phyloP scores from a whole-genome alignment of 2,797 vertebrate genomes.

The Craterocephalus amniculus region DNA sequence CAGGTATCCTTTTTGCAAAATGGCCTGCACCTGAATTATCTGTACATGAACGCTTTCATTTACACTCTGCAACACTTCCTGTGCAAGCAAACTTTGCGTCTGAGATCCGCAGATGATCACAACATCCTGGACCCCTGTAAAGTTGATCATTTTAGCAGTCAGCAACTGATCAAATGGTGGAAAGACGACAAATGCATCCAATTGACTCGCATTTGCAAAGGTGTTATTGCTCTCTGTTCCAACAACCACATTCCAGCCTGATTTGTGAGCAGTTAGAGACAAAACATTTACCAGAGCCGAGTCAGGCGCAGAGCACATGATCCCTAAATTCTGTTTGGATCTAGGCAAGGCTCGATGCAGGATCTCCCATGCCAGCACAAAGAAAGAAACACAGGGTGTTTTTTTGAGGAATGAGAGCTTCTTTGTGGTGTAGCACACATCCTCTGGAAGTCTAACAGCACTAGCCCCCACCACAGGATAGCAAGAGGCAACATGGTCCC shows the following conservation, averaged over 20 bases:
- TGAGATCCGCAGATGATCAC: constrained; percentile 76
- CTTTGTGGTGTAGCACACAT: constrained; percentile 83
- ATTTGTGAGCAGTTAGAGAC: constrained; percentile 62
- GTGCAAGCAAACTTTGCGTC: constrained; percentile 40
- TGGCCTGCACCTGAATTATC: constrained; percentile 63
- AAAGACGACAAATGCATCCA: constrained; percentile 78
- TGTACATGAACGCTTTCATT: constrained; percentile 77
- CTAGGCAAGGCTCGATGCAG: constrained; percentile 75
- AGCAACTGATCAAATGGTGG: constrained; percentile 75
- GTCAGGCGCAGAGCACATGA: constrained; percentile 68
- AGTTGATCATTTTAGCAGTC: constrained; percentile 56
- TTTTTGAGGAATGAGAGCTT: constrained; percentile 79
- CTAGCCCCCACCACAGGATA: constrained; percentile 82
- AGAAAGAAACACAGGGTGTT: constrained; percentile 85
- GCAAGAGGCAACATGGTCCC: constrained; percentile 83
- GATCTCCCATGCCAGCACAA: constrained; percentile 87
- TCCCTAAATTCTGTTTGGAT: constrained; percentile 72
- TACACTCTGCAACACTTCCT: constrained; percentile 56
- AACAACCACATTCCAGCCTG: constrained; percentile 70
- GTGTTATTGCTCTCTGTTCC: constrained; percentile 44
- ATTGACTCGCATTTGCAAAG: constrained; percentile 49
- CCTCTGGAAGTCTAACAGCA: constrained; percentile 78
- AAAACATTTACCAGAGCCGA: constrained; percentile 76
- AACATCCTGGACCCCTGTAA: constrained; percentile 72
- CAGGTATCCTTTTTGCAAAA: constrained; percentile 83